phyloP scores from a whole-genome alignment of 2,797 vertebrate genomes.

The Muscicapa striata region DNA sequence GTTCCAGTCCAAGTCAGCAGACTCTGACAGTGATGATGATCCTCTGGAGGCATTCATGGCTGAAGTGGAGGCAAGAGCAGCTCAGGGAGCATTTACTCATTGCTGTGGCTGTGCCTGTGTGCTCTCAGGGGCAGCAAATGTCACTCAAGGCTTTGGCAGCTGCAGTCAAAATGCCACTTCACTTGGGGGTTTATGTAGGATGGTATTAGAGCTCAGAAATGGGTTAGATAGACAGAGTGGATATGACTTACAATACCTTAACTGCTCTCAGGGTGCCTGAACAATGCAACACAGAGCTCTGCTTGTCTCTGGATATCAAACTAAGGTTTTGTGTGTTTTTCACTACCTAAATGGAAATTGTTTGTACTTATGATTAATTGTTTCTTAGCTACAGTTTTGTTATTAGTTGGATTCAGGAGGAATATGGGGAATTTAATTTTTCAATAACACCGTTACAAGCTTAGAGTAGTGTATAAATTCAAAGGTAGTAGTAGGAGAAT shows the following conservation, averaged over 20 bases:
- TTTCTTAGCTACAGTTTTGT: neutral
- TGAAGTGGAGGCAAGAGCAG: constrained; percentile 90
- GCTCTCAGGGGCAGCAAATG: neutral
- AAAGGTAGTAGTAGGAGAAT: neutral
- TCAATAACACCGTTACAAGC: neutral
- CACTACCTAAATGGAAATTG: neutral
- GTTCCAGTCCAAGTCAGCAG: constrained; percentile 84
- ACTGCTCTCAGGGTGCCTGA: neutral
- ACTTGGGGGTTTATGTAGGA: neutral
- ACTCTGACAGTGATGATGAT: constrained; percentile 97
- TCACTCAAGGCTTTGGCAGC: neutral
- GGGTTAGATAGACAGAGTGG: neutral
- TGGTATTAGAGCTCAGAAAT: neutral
- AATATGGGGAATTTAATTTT: neutral
- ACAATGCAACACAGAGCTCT: neutral
- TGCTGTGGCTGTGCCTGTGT: neutral
- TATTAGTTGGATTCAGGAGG: neutral
- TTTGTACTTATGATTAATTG: neutral
- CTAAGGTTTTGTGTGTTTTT: neutral
- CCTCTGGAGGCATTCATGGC: constrained; percentile 99
- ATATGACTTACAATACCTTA: neutral
- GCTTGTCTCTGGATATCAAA: neutral
- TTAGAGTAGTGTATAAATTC: neutral
- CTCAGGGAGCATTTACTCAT: neutral
- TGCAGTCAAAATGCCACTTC: neutral